Conservation (phyloP, 2,113 vertebrate species). For the Syngnathus scovelli region DNA sequence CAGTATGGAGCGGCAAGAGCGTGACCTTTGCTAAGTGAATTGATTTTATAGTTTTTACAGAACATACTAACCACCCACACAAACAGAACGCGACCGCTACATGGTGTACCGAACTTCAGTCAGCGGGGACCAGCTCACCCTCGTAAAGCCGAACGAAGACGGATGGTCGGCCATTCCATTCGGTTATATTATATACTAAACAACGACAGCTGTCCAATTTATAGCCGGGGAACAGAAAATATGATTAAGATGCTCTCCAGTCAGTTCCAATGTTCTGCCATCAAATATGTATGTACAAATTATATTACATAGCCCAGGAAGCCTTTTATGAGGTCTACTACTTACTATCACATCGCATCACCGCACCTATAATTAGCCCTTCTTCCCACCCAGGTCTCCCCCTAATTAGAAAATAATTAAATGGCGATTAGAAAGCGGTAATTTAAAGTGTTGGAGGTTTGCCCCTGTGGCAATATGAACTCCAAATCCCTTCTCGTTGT, state of each 20-base stretch:
- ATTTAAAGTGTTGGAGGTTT: conserved; percentile 15
- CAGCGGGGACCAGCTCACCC: neutral
- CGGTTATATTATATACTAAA: neutral
- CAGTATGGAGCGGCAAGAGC: conserved; percentile 10
- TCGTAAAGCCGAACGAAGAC: neutral
- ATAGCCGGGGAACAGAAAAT: neutral
- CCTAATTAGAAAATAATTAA: conserved; percentile 20
- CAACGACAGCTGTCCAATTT: neutral
- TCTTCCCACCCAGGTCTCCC: neutral
- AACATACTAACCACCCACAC: conserved; percentile 18
- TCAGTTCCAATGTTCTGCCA: neutral
- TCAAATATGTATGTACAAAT: neutral
- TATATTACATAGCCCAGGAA: neutral
- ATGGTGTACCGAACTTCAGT: neutral
- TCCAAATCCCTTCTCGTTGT: neutral
- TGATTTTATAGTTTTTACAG: conserved; percentile 17
- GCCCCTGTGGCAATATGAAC: neutral
- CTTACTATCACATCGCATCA: neutral
- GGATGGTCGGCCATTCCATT: neutral
- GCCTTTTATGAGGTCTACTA: neutral
- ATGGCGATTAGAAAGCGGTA: neutral
- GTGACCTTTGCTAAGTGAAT: conserved; percentile 39
- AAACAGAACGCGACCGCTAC: neutral
- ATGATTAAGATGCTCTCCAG: neutral
- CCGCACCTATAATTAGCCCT: neutral